phyloP scores from a whole-genome alignment of 2,888 invertebrate genomes.

The Capitulum mitella region DNA sequence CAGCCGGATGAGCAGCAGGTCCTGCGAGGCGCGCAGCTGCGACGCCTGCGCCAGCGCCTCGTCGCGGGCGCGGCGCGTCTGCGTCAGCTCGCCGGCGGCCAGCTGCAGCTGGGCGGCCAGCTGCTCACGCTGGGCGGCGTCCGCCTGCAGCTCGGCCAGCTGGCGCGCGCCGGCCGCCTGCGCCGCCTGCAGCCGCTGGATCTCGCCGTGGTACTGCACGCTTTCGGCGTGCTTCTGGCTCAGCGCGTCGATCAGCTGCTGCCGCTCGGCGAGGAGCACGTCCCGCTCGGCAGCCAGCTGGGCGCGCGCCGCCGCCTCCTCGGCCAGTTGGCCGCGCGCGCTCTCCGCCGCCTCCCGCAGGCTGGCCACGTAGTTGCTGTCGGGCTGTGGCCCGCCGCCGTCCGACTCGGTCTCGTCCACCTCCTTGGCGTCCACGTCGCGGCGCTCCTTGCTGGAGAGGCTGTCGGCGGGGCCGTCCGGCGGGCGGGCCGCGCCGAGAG shows the following conservation, averaged over 20 bases:
- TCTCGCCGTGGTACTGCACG: constrained; percentile 73
- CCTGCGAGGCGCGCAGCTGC: neutral
- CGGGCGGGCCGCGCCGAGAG: neutral
- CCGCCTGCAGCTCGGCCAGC: neutral
- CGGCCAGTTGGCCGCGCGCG: constrained; percentile 26
- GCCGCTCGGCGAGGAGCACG: constrained; percentile 40
- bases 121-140: constrained; percentile 30
- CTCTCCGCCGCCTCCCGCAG: neutral
- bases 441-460: neutral
- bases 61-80: constrained; percentile 25
- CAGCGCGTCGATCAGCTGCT: constrained; percentile 47
- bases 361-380: neutral
- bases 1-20: constrained; percentile 25
- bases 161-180: neutral
- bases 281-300: constrained; percentile 29
- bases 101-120: constrained; percentile 20
- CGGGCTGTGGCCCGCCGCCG: no score
- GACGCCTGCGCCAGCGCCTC: constrained; percentile 22
- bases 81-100: constrained; percentile 28
- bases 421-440: neutral
- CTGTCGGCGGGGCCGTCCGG: neutral
- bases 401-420: neutral
- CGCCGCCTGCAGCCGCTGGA: constrained; percentile 57
- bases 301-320: constrained; percentile 27
- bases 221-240: constrained; percentile 79